phyloP scores from a whole-genome alignment of 2,888 invertebrate genomes.

The Pediacus dermestoides region DNA sequence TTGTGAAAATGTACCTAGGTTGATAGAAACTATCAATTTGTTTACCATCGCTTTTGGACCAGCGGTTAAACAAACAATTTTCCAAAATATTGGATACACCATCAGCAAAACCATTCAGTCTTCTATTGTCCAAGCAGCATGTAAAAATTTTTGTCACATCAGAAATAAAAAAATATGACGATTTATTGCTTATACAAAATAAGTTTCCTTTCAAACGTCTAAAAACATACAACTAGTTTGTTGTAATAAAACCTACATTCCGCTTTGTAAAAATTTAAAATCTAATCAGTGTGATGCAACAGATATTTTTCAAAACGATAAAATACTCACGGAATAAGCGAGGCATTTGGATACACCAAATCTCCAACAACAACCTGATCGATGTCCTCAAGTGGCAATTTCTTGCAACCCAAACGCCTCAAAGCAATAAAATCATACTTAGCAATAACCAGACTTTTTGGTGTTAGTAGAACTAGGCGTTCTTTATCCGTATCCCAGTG shows the following conservation, averaged over 20 bases:
- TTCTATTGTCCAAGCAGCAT: constrained; percentile 48
- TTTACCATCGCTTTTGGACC: constrained; percentile 50
- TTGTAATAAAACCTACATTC: too few relatives aligned
- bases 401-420: constrained; percentile 67
- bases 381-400: constrained; percentile 64
- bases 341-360: constrained; percentile 75
- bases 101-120: constrained; percentile 67
- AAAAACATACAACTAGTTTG: not conserved
- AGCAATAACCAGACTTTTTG: constrained; percentile 67
- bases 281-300: not conserved
- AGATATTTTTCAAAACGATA: constrained; percentile 2
- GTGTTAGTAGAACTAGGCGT: constrained; percentile 69
- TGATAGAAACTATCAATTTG: constrained; percentile 55
- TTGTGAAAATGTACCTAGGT: constrained; percentile 62
- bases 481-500: constrained; percentile 86
- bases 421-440: constrained; percentile 85
- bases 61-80: constrained; percentile 64
- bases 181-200: constrained; percentile 15
- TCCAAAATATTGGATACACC: constrained; percentile 67
- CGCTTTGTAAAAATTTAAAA: too few relatives aligned
- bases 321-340: constrained; percentile 77
- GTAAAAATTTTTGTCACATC: not conserved
- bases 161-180: constrained; percentile 13
- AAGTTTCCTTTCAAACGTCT: constrained; percentile 10
- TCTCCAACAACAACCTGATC: constrained; percentile 74